Conservation (phyloP, 2,113 vertebrate genomes). For the Dicrurus megarhynchus region DNA sequence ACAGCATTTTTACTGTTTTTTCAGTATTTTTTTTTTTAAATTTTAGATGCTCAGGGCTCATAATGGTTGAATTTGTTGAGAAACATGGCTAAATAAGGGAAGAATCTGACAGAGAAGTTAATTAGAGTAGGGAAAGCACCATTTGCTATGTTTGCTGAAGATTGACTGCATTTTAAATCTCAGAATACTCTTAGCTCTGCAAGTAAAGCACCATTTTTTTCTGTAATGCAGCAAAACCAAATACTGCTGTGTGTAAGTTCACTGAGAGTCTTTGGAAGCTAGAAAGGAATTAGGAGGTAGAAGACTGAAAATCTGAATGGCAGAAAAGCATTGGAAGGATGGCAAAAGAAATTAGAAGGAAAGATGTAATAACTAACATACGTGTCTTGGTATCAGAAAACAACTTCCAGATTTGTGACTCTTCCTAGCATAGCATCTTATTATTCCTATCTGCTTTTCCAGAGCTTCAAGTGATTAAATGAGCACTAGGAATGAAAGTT, state of each 20-base stretch:
- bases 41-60: neutral
- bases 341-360: neutral
- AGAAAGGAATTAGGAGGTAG: neutral
- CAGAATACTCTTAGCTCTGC: neutral
- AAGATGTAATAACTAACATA: neutral
- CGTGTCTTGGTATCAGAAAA: neutral
- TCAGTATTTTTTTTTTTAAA: neutral
- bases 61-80: neutral
- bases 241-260: neutral
- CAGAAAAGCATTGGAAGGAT: neutral
- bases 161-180: neutral
- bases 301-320: neutral
- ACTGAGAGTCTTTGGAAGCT: neutral
- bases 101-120: neutral
- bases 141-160: neutral
- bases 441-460: neutral
- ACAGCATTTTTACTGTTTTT: neutral
- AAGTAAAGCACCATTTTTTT: neutral
- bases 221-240: neutral
- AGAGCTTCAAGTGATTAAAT: neutral
- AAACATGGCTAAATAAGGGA: neutral
- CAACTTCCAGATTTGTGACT: neutral
- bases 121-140: neutral
- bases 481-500: neutral
- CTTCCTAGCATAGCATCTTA: neutral